phyloP scores from a whole-genome alignment of 2,113 vertebrate genomes.

The Hucho hucho region DNA sequence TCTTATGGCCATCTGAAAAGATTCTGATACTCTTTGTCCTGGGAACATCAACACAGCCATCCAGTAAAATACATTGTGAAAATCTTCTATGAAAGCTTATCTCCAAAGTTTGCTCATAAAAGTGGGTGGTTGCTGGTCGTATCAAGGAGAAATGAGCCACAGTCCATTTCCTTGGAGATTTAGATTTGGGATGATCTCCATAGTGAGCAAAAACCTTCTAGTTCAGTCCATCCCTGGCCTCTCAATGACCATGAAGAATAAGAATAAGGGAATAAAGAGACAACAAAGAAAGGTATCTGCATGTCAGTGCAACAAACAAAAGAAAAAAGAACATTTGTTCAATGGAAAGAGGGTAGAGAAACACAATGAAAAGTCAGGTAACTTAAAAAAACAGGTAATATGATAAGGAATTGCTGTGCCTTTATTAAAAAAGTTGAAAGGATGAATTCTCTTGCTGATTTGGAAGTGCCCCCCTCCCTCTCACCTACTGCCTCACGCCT shows the following conservation, averaged over 20 bases:
- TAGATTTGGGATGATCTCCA: not conserved
- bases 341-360: not conserved
- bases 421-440: not conserved
- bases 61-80: not conserved
- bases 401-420: conserved; percentile 1
- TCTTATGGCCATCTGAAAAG: not conserved
- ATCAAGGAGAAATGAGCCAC: not conserved
- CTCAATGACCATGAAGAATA: not conserved
- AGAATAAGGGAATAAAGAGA: not conserved
- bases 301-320: no score
- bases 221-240: not conserved
- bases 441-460: not conserved
- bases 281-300: not conserved
- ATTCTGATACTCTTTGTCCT: not conserved
- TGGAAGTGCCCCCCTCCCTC: not conserved
- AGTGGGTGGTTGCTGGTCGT: not conserved
- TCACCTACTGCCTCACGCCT: accelerated
- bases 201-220: not conserved
- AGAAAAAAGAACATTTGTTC: not conserved
- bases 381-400: not conserved
- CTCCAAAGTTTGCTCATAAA: not conserved
- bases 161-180: conserved; percentile 28
- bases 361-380: not conserved
- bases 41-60: not conserved
- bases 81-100: not conserved